These are phyloP conservation scores for Amblyraja radiata DNA, from an alignment of 2,797 vertebrate species.

Conservation along the genomic window DNA sequence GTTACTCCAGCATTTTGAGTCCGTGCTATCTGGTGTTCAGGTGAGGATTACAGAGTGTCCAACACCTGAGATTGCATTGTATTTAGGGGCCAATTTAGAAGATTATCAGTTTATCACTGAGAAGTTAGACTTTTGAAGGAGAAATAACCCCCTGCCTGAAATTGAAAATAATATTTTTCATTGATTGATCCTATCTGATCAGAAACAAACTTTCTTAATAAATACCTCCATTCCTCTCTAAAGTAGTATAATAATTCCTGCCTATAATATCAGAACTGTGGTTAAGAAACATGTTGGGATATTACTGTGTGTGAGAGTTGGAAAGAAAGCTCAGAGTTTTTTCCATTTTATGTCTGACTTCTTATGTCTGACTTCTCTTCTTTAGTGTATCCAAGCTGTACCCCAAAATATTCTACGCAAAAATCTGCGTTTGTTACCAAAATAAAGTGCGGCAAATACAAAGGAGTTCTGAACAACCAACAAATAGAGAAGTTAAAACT, in stretches of 20 bases:
- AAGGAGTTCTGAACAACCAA: background rate
- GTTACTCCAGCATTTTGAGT: too few species aligned
- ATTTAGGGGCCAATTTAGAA: background rate
- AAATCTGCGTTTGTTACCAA: background rate
- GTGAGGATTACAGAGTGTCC: background rate
- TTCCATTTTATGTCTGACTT: background rate
- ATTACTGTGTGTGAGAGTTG: background rate
- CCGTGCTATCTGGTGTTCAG: conserved; percentile 45
- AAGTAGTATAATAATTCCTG: too few species aligned
- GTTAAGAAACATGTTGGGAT: background rate
- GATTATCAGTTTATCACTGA: background rate
- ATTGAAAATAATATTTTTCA: background rate
- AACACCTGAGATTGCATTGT: background rate
- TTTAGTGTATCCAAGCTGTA: background rate
- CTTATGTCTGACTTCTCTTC: too few species aligned
- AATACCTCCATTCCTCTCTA: background rate
- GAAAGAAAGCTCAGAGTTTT: background rate
- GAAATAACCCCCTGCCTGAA: background rate
- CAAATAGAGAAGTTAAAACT: background rate
- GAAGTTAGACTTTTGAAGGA: background rate
- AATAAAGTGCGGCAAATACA: background rate
- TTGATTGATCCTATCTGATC: background rate
- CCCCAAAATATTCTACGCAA: background rate
- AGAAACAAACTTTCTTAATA: background rate
- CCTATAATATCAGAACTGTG: background rate